Evolutionary conservation across 2,888 invertebrate species (phyloP).

Genomic region (Epinotia bilunana): DNA sequence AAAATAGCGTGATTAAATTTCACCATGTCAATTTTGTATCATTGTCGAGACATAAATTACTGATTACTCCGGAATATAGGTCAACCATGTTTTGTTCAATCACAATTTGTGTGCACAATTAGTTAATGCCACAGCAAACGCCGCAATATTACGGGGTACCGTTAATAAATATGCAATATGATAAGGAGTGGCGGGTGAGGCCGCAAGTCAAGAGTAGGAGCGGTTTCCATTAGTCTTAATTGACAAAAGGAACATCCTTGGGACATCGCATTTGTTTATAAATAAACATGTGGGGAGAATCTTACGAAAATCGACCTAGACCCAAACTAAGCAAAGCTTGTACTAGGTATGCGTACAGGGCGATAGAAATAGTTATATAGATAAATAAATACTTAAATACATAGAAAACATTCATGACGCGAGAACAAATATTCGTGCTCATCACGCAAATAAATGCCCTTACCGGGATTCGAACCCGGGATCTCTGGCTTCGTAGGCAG

Average conservation of each 20-base stretch:
- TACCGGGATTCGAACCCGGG: too few relatives aligned
- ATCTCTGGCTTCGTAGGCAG: too few relatives aligned
- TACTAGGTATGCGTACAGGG: too few relatives aligned
- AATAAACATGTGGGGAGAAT: too few relatives aligned
- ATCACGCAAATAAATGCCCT: too few relatives aligned
- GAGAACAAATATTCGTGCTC: too few relatives aligned
- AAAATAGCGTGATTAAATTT: not conserved
- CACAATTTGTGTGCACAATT: conserved; percentile 15
- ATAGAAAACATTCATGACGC: too few relatives aligned
- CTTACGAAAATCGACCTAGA: too few relatives aligned
- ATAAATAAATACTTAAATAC: too few relatives aligned
- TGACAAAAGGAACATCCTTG: not conserved
- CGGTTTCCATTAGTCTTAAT: not conserved
- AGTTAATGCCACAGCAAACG: conserved; percentile 16
- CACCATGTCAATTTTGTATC: too few relatives aligned
- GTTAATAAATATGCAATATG: conserved; percentile 33
- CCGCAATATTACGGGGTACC: conserved; percentile 14
- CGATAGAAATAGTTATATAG: too few relatives aligned
- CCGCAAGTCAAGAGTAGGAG: not conserved
- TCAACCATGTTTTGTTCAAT: not conserved
- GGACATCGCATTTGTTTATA: not conserved
- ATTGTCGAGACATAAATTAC: not conserved
- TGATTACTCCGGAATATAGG: not conserved
- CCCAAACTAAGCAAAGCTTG: too few relatives aligned
- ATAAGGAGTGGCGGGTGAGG: conserved; percentile 9